Percentiles rank a stretch among this genome's conserved stretches.
These are phyloP conservation scores for Gymnodraco acuticeps DNA, from an alignment of 2,797 vertebrate species.

Conservation along the genomic window DNA sequence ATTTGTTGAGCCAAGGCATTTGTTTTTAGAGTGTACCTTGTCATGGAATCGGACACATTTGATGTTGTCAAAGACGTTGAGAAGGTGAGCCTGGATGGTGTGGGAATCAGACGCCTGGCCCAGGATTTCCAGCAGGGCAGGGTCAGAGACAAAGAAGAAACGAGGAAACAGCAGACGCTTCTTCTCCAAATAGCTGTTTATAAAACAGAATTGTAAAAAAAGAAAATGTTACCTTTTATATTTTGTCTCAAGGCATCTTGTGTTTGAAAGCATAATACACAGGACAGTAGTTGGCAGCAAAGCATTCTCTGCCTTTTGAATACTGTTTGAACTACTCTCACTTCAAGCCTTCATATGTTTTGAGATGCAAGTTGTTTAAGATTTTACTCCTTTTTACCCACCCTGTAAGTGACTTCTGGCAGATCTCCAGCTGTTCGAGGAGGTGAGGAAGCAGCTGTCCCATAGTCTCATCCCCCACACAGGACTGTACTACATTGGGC, in stretches of 20 bases:
- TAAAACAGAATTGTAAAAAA: slow-evolving; percentile 9
- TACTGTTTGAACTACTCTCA: not conserved
- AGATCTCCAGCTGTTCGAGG: slow-evolving; percentile 95
- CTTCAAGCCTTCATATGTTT: not conserved
- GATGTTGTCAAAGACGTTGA: slow-evolving; percentile 97
- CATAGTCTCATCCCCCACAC: slow-evolving; percentile 96
- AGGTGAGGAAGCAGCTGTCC: slow-evolving; percentile 94
- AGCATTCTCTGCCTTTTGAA: not conserved
- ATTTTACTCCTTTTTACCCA: slow-evolving; percentile 62
- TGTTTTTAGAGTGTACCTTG: slow-evolving; percentile 80
- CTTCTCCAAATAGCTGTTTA: slow-evolving; percentile 93
- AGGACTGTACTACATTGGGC: slow-evolving; percentile 94
- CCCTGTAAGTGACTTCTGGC: slow-evolving; percentile 98
- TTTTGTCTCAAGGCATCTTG: not conserved
- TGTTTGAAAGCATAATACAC: not conserved
- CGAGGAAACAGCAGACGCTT: slow-evolving; percentile 95
- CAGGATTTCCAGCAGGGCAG: slow-evolving; percentile 94
- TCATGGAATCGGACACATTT: slow-evolving; percentile 93
- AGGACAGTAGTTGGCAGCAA: not conserved
- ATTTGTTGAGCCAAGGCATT: too few relatives aligned
- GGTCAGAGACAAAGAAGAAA: slow-evolving; percentile 98
- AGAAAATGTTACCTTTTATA: not conserved
- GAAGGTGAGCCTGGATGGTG: slow-evolving; percentile 94
- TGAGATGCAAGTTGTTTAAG: not conserved
- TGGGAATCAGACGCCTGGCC: slow-evolving; percentile 97